phyloP scores from a whole-genome alignment of 2,113 vertebrate species.

The Formicarius rufipectus region DNA sequence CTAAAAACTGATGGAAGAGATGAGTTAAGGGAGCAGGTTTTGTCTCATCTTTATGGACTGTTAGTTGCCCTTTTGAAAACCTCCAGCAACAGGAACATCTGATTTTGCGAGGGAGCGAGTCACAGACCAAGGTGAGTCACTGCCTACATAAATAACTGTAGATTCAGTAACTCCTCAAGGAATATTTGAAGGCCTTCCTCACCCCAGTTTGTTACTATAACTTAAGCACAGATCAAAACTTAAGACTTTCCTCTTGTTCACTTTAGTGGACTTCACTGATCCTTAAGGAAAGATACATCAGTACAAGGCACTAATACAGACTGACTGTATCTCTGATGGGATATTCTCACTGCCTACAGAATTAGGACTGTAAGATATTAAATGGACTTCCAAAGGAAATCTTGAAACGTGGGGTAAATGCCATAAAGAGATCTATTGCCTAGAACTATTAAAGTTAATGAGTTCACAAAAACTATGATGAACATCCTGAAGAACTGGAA shows the following conservation, averaged over 20 bases:
- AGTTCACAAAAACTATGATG: background rate
- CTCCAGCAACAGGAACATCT: background rate
- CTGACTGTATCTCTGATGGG: background rate
- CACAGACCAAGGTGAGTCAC: background rate
- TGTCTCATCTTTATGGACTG: background rate
- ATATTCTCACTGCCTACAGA: background rate
- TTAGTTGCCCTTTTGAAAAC: background rate
- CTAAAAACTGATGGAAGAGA: background rate
- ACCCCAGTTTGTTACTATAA: background rate
- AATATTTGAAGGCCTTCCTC: background rate
- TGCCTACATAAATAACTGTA: background rate
- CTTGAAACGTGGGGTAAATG: background rate
- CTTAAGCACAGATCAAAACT: background rate
- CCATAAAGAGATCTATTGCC: background rate
- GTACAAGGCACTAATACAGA: background rate
- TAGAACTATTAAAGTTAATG: background rate
- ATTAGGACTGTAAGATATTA: background rate
- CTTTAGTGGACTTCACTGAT: background rate
- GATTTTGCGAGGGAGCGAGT: background rate
- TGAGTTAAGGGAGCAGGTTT: background rate
- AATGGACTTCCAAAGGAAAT: background rate
- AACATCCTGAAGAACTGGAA: background rate
- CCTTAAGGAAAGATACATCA: background rate
- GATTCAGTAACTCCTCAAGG: background rate
- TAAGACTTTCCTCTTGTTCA: background rate